Evolutionary conservation across 2,113 vertebrate species (phyloP), one percentile per base, ranked within the genome.

Genomic region (Salminus brasiliensis): DNA sequence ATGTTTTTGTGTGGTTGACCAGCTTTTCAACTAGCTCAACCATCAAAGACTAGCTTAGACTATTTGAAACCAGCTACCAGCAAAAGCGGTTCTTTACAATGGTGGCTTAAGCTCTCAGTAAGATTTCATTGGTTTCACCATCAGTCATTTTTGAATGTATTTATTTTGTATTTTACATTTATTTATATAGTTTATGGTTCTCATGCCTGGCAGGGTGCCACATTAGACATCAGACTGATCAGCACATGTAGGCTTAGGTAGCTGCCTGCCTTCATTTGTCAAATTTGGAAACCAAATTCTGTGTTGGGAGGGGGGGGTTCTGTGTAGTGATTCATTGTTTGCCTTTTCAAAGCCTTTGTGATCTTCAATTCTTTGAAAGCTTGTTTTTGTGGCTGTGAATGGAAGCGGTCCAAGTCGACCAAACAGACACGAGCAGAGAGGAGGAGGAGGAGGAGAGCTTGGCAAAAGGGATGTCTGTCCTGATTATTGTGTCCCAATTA

Each of bases 281-380:
- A 77, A 41, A 32, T 52, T 67, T 21, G 12, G 63, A 30, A 29
- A 23, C 16, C 32, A 76, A n/a, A 30, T 18, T 32, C 9, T 74
- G 53, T 49, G 1, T 16, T n/a, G n/a, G n/a, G n/a, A n/a, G n/a
- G n/a, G n/a, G n/a, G n/a, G n/a, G n/a, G n/a, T 60, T 13, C 25
- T 12, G 5, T 29, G 23, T 59, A 34, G 21, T 4, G 8, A 12
- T 34, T 70, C 16, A 60, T 78, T 78, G 32, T 34, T 47, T 47
- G 47, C 45, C 21, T 25, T 2, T 71, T 71, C 29, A 70, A 55
- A 47, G 39, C 67, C 27, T 59, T 60, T 34, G 27, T 47, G 30
- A 27, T 59, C 65, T 76, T 57, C 12, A 59, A 23, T 59, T 75
- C 25, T 57, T 39, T 77, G 63, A 77, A 68, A 68, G 10, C 66